phyloP scores from a whole-genome alignment of 2,888 invertebrate species.

The Zaprionus obscuricornis region DNA sequence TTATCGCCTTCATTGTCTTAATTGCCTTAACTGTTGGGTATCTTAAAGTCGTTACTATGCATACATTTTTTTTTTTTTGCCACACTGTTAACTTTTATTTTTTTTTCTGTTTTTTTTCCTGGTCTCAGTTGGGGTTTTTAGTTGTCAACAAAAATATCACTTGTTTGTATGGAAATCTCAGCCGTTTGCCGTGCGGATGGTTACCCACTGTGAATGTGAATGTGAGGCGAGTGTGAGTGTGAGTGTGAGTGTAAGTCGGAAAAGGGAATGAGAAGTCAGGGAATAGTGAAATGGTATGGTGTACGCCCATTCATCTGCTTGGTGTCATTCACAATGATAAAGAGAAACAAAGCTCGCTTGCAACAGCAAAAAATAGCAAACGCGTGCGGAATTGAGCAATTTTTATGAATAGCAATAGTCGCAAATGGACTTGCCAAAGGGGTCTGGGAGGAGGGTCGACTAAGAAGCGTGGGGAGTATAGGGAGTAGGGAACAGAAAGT shows the following conservation, averaged over 20 bases:
- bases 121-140: slow-evolving; percentile 37
- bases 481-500: neutral
- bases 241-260: no score
- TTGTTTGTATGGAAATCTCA: slow-evolving; percentile 70
- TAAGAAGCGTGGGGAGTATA: no score
- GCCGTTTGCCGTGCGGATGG: slow-evolving; percentile 8
- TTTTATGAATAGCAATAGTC: slow-evolving; percentile 77
- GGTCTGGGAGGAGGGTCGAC: no score
- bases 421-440: slow-evolving; percentile 51
- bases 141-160: slow-evolving; percentile 79
- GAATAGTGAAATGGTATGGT: neutral
- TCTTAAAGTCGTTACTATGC: no score
- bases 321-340: slow-evolving; percentile 58
- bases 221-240: slow-evolving; percentile 5
- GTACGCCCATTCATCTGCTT: slow-evolving; percentile 51
- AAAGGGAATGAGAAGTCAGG: no score
- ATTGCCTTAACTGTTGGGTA: no score
- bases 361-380: slow-evolving; percentile 74
- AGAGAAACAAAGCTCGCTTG: slow-evolving; percentile 51
- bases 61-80: no score
- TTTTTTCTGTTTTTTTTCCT: slow-evolving; percentile 19
- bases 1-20: no score
- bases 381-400: slow-evolving; percentile 77
- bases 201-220: slow-evolving; percentile 12
- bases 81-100: no score